Base-by-base conservation (phyloP, 2,113 vertebrate species). In the Empidonax traillii region DNA sequence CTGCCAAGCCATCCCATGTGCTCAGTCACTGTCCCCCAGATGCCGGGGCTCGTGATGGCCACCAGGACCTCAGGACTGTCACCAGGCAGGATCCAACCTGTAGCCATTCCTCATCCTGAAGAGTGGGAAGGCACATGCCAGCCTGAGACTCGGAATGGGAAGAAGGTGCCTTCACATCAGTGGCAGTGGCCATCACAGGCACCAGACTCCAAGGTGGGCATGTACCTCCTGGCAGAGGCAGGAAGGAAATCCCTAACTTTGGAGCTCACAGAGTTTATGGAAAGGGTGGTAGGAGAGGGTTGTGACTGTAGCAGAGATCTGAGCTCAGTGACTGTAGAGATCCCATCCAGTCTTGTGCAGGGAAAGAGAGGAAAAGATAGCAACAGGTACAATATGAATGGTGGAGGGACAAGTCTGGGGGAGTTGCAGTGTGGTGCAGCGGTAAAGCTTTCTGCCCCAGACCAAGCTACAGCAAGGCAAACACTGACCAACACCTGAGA, bases 1-100 rank as follows among this genome's bases (percentile, higher is more conserved):
- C 94, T 68, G 51, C 66, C 76, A 80, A 94, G 69, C 56, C 81
- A 82, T 31, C 41, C 68, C 67, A 27, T 80, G 95, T 80, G 87
- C 88, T 87, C 49, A 89, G 53, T 47, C 85, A 66, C 52, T 1
- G 1, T 43, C 75, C 28, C 47, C 22, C 62, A 83, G 74, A 77
- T 21, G 47, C 74, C 1, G 3, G 37, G 53, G 62, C 65, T 78
- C 37, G 5, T 52, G 51, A 28, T 52, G 51, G 51, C 20, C 49
- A 41, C 10, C 8, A 61, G 22, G 21, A 83, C 53, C 63, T 82
- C 56, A 31, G 59, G 46, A 22, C 5, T 5, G 51, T 61, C 28
- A 61, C 21, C 2, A 8, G 78, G 31, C 16, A 55, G 85, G 63
- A 44, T 53, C 22, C 19, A 49, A 35, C 30, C 49, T 47, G 23